Evolutionary conservation across 2,797 vertebrate genomes (phyloP), one percentile per base, ranked within the genome.

Genomic region (Eremophila alpestris): DNA sequence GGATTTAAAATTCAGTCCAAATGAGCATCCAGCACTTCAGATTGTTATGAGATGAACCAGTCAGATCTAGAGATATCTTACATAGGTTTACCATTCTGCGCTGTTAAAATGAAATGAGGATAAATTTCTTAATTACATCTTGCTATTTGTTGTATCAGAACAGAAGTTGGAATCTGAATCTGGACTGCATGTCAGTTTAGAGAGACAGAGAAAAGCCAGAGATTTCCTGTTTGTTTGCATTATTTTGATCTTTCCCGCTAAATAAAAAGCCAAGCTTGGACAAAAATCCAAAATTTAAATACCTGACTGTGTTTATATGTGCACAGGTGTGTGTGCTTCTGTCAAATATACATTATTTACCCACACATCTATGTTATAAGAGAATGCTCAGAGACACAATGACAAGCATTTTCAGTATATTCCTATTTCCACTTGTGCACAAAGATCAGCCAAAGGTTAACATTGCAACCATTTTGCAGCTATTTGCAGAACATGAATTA

Each of bases 401-500:
- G 60, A 21, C 49, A 87, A 68, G 16, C 5, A 29, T 76, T 94
- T 94, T 64, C 82, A 82, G 36, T 71, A 30, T 59, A 56, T 21
- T 77, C 14, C 63, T 79, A 23, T 83, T 95, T 92, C 56, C 58
- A 56, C 49, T 89, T 73, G 45, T 77, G 51, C 48, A 29, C 69
- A 90, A 87, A 74, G 40, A 87, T 92, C 69, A 92, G 73, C 29
- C 51, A 86, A 84, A 85, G 49, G 87, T 87, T 89, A 87, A 64
- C 48, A 85, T 48, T 88, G 34, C 43, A 58, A 58, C 43, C 71
- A 38, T 87, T 92, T 75, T 93, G 83, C 70, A 85, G 54, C 77
- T 94, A 77, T 90, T 92, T 90, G 71, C 56, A 87, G 92, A 85
- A 83, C 73, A 83, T 21, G 9, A 73, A 83, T 89, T 83, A 73